These are phyloP conservation scores for Pachymerium ferrugineum DNA, from an alignment of 2,888 invertebrate genomes.

Conservation along the genomic window DNA sequence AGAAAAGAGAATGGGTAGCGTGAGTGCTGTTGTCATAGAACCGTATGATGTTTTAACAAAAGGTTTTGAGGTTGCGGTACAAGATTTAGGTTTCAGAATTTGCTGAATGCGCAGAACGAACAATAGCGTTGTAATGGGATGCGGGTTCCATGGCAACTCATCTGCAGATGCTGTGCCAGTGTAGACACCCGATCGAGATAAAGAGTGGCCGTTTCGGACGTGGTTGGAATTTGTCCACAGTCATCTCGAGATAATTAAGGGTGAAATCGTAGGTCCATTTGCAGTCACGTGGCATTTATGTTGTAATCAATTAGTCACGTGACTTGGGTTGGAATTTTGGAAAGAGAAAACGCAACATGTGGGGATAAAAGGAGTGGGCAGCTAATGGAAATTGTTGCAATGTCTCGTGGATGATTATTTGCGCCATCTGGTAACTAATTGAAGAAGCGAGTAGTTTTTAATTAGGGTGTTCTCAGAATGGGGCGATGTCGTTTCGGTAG, in stretches of 20 bases:
- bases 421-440: neutral
- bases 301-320: conserved; percentile 16
- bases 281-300: neutral
- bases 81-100: neutral
- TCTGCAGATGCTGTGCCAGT: neutral
- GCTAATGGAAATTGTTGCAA: neutral
- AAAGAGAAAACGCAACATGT: too few relatives aligned
- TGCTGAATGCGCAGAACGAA: neutral
- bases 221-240: conserved; percentile 19
- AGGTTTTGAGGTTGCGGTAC: neutral
- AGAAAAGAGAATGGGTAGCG: neutral
- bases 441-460: neutral
- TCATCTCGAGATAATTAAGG: conserved; percentile 11
- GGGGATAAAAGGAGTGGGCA: neutral
- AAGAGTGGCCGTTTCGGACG: conserved; percentile 19
- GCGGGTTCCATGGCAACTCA: neutral
- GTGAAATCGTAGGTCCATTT: too few relatives aligned
- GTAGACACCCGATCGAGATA: conserved; percentile 1
- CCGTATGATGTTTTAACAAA: neutral
- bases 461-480: neutral
- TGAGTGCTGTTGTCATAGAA: neutral
- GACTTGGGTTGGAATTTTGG: conserved; percentile 15
- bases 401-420: neutral
- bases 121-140: neutral
- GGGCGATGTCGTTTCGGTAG: too few relatives aligned